Percentiles rank a stretch among this genome's conserved stretches.
Conservation (phyloP, 2,797 vertebrate genomes). For the Neostethus bicornis region DNA sequence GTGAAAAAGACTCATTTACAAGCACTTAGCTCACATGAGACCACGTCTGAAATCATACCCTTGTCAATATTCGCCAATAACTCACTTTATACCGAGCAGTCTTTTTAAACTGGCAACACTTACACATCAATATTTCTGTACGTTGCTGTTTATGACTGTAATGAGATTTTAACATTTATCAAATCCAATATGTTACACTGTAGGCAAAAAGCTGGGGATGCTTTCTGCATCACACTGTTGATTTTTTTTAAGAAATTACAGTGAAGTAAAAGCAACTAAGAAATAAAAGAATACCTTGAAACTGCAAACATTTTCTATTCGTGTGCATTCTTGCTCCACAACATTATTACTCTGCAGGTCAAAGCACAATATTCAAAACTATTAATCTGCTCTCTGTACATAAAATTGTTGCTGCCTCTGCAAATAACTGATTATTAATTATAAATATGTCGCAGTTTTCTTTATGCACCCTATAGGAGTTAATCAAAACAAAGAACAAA, state of each 20-base stretch:
- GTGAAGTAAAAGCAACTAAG: not conserved
- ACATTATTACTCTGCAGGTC: no score
- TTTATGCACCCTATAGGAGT: no score
- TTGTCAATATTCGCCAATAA: not conserved
- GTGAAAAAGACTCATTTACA: conserved; percentile 5
- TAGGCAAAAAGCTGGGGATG: not conserved
- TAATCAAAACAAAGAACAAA: not conserved
- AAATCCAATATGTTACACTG: not conserved
- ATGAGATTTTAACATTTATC: conserved; percentile 2
- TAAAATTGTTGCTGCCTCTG: not conserved
- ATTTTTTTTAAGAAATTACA: no score
- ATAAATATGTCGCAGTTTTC: not conserved
- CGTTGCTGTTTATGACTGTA: not conserved
- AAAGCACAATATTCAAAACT: no score
- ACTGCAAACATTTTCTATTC: no score
- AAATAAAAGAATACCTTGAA: not conserved
- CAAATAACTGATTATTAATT: conserved; percentile 4
- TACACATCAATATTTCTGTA: not conserved
- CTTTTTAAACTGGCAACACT: not conserved
- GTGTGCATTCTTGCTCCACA: no score
- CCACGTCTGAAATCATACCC: conserved; percentile 3
- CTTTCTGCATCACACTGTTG: no score
- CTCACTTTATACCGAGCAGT: not conserved
- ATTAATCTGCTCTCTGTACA: no score
- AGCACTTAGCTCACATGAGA: conserved; percentile 1